These are phyloP conservation scores for Butorides virescens DNA, from an alignment of 2,113 vertebrate genomes.

Conservation along the genomic window DNA sequence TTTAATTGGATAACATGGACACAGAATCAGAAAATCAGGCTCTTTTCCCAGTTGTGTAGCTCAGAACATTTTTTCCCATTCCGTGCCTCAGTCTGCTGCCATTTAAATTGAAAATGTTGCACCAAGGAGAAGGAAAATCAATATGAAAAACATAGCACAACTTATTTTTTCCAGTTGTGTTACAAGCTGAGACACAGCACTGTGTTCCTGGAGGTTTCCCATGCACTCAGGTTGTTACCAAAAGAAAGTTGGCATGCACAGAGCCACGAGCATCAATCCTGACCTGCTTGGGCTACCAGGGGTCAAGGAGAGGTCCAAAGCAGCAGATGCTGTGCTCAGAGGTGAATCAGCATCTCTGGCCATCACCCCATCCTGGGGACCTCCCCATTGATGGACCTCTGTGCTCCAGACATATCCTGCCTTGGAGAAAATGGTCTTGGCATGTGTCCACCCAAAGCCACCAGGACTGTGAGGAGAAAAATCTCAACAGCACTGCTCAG, in stretches of 20 bases:
- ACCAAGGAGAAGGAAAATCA: constrained; percentile 41
- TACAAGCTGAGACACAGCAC: background rate
- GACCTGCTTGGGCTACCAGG: background rate
- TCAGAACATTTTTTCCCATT: constrained; percentile 4
- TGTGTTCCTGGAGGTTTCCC: background rate
- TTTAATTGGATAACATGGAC: constrained; percentile 20
- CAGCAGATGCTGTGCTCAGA: background rate
- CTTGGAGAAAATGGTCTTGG: background rate
- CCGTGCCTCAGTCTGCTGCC: constrained; percentile 9
- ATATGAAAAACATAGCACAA: background rate
- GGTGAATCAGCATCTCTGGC: background rate
- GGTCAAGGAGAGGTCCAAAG: background rate
- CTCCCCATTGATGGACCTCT: background rate
- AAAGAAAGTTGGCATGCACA: background rate
- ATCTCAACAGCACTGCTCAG: background rate
- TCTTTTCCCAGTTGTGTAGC: constrained; percentile 36
- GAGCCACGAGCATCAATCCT: background rate
- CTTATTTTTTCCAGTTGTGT: background rate
- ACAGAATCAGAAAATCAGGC: constrained; percentile 47
- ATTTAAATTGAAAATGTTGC: constrained; percentile 33
- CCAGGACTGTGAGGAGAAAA: rapidly evolving
- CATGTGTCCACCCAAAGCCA: rapidly evolving
- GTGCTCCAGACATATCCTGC: background rate
- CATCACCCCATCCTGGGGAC: background rate
- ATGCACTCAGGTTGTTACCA: background rate